phyloP scores from a whole-genome alignment of 2,113 vertebrate species.

The Tiliqua scincoides region DNA sequence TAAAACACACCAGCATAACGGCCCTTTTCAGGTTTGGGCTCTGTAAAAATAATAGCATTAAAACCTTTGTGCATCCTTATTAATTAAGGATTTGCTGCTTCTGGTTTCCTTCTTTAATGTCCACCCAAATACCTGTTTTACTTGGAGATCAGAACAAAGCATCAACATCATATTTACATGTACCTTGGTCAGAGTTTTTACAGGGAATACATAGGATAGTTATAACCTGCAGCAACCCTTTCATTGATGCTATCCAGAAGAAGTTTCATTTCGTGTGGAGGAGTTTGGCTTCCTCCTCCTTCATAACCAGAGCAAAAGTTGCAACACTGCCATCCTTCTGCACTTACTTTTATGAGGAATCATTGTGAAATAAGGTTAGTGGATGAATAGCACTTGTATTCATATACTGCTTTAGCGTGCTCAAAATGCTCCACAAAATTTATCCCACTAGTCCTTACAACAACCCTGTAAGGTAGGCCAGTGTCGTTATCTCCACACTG shows the following conservation, averaged over 20 bases:
- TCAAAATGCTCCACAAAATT: neutral
- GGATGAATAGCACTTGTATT: neutral
- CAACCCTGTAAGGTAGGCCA: neutral
- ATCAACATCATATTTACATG: constrained; percentile 64
- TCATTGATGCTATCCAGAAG: constrained; percentile 25
- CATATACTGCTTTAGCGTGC: neutral
- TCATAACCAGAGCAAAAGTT: constrained; percentile 33
- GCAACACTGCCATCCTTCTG: constrained; percentile 28
- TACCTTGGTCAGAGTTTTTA: constrained; percentile 58
- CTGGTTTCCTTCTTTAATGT: constrained; percentile 40
- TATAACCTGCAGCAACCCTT: constrained; percentile 57
- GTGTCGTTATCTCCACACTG: neutral
- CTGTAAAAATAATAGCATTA: constrained; percentile 40
- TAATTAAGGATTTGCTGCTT: constrained; percentile 38
- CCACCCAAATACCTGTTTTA: constrained; percentile 46
- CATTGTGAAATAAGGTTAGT: neutral
- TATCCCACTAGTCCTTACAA: neutral
- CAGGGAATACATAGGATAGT: constrained; percentile 36
- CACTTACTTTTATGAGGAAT: constrained; percentile 27
- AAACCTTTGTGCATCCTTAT: constrained; percentile 49
- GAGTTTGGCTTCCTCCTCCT: constrained; percentile 29
- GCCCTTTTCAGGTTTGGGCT: constrained; percentile 27
- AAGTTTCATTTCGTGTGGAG: constrained; percentile 9
- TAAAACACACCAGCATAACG: constrained; percentile 24
- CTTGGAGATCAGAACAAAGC: constrained; percentile 48